Evolutionary conservation across 2,797 vertebrate genomes (phyloP), one percentile per base, ranked within the genome.

Genomic region (Falco novaeseelandiae): DNA sequence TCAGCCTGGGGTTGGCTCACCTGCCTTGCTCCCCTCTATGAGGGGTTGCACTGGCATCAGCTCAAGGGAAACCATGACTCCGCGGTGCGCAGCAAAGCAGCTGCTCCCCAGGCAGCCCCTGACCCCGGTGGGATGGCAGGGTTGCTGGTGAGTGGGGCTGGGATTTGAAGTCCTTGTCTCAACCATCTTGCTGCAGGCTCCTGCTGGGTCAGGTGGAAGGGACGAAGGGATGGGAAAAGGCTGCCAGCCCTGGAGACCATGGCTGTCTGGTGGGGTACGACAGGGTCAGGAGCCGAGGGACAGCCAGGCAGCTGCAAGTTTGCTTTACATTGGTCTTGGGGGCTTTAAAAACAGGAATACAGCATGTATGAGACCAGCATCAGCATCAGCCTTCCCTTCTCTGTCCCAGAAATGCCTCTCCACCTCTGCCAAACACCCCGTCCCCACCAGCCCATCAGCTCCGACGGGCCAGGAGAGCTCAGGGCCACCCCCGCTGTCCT

Each of bases 71-170:
- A 54, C 23, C 34, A 9, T 2, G 3, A 20, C 52, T 18, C 49
- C 27, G 6, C 1, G 8, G 54, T 18, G 23, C 42, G 36, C 42
- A 66, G 67, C 23, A 46, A 42, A 73, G 59, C 6, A 0, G 22
- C 29, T 11, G 77, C 40, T 59, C 61, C 46, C 25, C 3, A 0
- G 26, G 21, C n/a, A 48, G 48, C 29, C 54, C 48, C 26, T 0
- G 2, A 22, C 7, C 25, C 10, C 4, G 12, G 3, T 0, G 4
- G 34, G 25, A 13, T 27, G 29, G 40, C 32, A 26, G 46, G 14
- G 52, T 69, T 58, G 67, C 51, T 29, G 20, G 44, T 27, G 32
- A 38, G 38, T 7, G 10, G 38, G 44, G 38, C 57, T 65, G 81
- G 38, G 23, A 21, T 51, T 61, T 6, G 2, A 21, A 48, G 17